Conservation (phyloP, 2,888 invertebrate genomes). For the Phragmatobia fuliginosa region DNA sequence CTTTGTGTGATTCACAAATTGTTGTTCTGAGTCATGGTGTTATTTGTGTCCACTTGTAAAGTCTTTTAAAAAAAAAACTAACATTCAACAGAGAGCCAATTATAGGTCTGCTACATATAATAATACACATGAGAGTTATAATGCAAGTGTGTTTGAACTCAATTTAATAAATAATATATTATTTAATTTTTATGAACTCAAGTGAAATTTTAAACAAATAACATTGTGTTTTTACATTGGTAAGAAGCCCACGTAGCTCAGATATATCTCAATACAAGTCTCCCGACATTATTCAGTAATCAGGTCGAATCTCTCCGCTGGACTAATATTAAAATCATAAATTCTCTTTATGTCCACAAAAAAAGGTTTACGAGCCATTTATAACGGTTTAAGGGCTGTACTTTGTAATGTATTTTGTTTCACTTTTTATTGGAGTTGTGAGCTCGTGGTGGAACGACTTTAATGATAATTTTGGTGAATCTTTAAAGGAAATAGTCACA, state of each 20-base stretch:
- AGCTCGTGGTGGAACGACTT: slow-evolving; percentile 9
- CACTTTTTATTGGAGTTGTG: slow-evolving; percentile 21
- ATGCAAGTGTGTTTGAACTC: too few species aligned
- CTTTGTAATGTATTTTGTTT: slow-evolving; percentile 26
- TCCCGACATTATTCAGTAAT: slow-evolving; percentile 35
- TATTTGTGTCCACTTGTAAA: too few species aligned
- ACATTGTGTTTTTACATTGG: background rate
- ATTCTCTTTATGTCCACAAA: slow-evolving; percentile 53
- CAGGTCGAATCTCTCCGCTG: slow-evolving; percentile 34
- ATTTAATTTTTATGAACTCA: too few species aligned
- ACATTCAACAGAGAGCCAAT: too few species aligned
- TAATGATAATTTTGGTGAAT: slow-evolving; percentile 15
- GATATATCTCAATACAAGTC: slow-evolving; percentile 15
- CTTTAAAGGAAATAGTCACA: background rate
- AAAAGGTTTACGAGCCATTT: slow-evolving; percentile 55
- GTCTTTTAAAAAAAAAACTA: too few species aligned
- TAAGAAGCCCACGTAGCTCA: slow-evolving; percentile 6
- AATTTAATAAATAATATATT: too few species aligned
- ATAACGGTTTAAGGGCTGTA: slow-evolving; percentile 37
- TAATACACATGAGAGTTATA: too few species aligned
- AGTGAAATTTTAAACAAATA: background rate
- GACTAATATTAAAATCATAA: slow-evolving; percentile 60
- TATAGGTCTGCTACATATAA: too few species aligned
- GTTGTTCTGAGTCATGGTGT: too few species aligned
- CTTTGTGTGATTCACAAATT: too few species aligned